These are phyloP conservation scores for Drosophila micromelanica DNA, from an alignment of 1,140 invertebrate species.

Conservation along the genomic window DNA sequence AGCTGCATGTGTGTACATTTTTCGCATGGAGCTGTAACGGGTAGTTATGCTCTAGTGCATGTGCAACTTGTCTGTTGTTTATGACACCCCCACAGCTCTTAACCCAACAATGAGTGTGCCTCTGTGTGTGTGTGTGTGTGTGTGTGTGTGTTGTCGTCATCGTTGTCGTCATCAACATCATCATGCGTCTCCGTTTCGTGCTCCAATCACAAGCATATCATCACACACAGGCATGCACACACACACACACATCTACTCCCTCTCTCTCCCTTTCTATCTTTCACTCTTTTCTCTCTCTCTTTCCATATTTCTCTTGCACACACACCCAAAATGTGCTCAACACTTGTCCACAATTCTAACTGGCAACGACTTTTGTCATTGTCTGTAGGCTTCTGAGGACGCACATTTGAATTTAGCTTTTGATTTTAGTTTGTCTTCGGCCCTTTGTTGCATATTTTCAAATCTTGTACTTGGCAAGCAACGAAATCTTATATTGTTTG, in stretches of 20 bases:
- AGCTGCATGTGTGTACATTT: slow-evolving; percentile 2
- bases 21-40: slow-evolving; percentile 52
- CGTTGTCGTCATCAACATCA: slow-evolving; percentile 78
- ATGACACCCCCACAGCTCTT: slow-evolving; percentile 55
- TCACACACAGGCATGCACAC: slow-evolving; percentile 48
- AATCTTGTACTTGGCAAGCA: slow-evolving; percentile 20
- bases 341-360: slow-evolving; percentile 21
- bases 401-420: slow-evolving; percentile 28
- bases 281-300: not conserved
- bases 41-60: slow-evolving; percentile 75
- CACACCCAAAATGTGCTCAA: slow-evolving; percentile 22
- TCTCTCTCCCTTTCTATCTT: slow-evolving; percentile 6
- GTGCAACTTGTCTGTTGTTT: slow-evolving; percentile 82
- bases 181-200: slow-evolving; percentile 76
- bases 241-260: slow-evolving; percentile 25
- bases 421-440: slow-evolving; percentile 7
- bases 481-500: slow-evolving; percentile 20
- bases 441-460: slow-evolving; percentile 26
- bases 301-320: slow-evolving; percentile 31
- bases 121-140: slow-evolving; percentile 46
- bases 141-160: slow-evolving; percentile 6
- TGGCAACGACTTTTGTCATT: slow-evolving; percentile 12
- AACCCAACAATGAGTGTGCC: slow-evolving; percentile 9
- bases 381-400: slow-evolving; percentile 6
- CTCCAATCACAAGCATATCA: slow-evolving; percentile 78